Conservation (phyloP, 1,140 invertebrate genomes). For the Bradynema listronoti region DNA sequence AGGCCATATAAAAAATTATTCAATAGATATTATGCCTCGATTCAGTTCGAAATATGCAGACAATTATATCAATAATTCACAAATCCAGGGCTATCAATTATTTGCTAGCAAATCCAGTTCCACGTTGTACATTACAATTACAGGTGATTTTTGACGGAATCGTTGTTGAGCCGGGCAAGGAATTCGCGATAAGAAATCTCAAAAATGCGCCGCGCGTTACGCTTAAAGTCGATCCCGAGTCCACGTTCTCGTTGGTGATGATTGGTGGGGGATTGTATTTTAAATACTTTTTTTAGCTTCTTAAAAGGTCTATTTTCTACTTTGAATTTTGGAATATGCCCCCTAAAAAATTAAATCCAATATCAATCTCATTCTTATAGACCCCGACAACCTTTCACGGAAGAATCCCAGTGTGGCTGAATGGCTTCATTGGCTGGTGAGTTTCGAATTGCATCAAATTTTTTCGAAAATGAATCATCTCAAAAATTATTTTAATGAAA, state of each 20-base stretch:
- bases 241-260: constrained; percentile 54
- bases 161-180: constrained; percentile 49
- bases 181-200: constrained; percentile 45
- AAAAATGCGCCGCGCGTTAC: constrained; percentile 56
- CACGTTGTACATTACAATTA: constrained; percentile 12
- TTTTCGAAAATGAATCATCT: not conserved
- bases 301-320: too few relatives aligned
- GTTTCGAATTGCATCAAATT: constrained; percentile 1
- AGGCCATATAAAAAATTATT: not conserved
- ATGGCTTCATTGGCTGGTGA: constrained; percentile 57
- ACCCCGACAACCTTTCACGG: constrained; percentile 54
- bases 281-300: too few relatives aligned
- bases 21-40: constrained; percentile 10
- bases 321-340: constrained; percentile 13
- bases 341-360: constrained; percentile 12
- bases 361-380: constrained; percentile 26
- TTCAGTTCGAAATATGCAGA: constrained; percentile 5
- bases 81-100: not conserved
- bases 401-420: constrained; percentile 57
- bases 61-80: not conserved
- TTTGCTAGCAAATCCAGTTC: not conserved
- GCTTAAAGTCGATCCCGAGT: constrained; percentile 54
- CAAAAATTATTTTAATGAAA: not conserved
- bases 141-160: constrained; percentile 56
- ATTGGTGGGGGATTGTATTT: constrained; percentile 45